Percentiles rank a stretch among this genome's conserved stretches.
Evolutionary conservation across 1,140 invertebrate genomes (phyloP).

Genomic region (Popillia japonica): DNA sequence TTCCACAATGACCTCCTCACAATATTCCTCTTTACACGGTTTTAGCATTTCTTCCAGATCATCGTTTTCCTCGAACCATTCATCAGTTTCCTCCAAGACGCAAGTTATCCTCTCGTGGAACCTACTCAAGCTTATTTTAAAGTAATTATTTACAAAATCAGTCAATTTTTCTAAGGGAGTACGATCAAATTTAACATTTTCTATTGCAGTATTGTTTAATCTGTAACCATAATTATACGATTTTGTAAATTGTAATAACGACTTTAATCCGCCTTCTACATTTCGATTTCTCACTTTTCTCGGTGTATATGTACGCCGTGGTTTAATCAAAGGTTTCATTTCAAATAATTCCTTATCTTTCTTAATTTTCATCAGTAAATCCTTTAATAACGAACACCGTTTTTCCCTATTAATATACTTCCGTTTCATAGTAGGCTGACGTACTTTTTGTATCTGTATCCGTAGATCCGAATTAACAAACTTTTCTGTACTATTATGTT

Average conservation of each 20-base stretch:
- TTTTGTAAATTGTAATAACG: conserved; percentile 53
- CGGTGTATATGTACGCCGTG: not conserved
- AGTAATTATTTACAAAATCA: conserved; percentile 56
- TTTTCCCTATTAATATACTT: conserved; percentile 55
- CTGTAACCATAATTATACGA: conserved; percentile 56
- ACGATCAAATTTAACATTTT: conserved; percentile 44
- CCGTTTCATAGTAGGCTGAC: conserved; percentile 39
- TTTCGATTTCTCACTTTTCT: not conserved
- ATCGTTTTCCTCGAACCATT: conserved; percentile 41
- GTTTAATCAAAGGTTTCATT: not conserved
- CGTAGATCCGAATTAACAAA: conserved; percentile 54
- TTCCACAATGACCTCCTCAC: conserved; percentile 55
- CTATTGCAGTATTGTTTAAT: conserved; percentile 47
- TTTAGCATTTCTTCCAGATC: conserved; percentile 33
- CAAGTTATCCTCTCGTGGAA: conserved; percentile 44
- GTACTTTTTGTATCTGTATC: conserved; percentile 45
- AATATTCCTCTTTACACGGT: conserved; percentile 37
- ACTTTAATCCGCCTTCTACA: conserved; percentile 4
- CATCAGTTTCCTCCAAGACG: conserved; percentile 38
- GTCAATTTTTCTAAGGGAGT: conserved; percentile 53
- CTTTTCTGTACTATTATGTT: conserved; percentile 44
- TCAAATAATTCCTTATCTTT: conserved; percentile 29
- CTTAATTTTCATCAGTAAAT: conserved; percentile 49
- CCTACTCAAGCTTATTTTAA: conserved; percentile 55
- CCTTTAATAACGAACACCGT: conserved; percentile 55